Base-by-base conservation (phyloP, 1,140 invertebrate genomes). In the Scaptomyza graminum region DNA sequence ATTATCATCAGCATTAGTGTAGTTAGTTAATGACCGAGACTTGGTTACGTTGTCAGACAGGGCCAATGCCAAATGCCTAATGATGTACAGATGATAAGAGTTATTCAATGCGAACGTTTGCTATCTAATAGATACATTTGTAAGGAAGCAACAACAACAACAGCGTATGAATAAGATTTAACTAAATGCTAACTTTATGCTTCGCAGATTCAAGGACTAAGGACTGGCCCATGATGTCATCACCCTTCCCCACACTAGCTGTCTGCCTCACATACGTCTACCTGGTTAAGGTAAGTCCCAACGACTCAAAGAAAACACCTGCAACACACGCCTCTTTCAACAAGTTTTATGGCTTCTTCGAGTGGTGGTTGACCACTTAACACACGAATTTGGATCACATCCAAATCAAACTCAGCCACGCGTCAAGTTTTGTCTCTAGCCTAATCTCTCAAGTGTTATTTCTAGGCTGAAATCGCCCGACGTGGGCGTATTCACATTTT, bases 211-310 rank as follows among this genome's bases (percentile, higher is more conserved):
- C 94, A 22, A 94, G 97, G 80, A 96, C 97, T 64, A 95, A 95
- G 78, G 94, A 96, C 88, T 97, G 96, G 96, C 94, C 95, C 46
- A 92, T 98, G 77, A 97, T 98, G 95, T 94, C 94, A 56, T 95
- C 95, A 66, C 96, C 96, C 44, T 94, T 95, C 59, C 96, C 97
- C 41, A 97, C 97, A 16, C 87, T 97, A 74, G 92, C 94, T 67
- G 94, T 96, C 70, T 97, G 96, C 88, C 91, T 97, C 51, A 93
- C 93, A 65, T 97, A 96, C 79, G 94, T 96, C 22, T 95, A 95
- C 85, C 81, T 95, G 71, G 96, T 97, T 57, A 97, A 96, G 93
- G 94, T 95, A 59, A 93, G 92, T 93, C 60, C 7, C 9, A 37
- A 31, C 1, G 18, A 18, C 18, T 18, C 18, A 18, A 18, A 18